Conservation (phyloP, 2,113 vertebrate species). For the Stigmatopora nigra region DNA sequence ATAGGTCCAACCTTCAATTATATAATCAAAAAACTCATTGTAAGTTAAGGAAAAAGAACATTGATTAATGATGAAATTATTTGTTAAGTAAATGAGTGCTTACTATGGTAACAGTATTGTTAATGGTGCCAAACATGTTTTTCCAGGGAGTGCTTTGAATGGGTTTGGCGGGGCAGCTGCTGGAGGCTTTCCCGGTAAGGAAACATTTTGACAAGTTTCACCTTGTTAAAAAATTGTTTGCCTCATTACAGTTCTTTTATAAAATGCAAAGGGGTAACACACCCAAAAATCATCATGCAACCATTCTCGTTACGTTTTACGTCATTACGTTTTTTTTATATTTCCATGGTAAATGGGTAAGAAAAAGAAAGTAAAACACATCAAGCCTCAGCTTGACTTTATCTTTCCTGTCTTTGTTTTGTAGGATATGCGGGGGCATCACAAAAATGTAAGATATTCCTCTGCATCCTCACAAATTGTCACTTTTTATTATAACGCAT, state of each 20-base stretch:
- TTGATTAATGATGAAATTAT: not conserved
- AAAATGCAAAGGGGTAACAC: no score
- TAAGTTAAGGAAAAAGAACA: not conserved
- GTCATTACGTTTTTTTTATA: no score
- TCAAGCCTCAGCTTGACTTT: slow-evolving; percentile 3
- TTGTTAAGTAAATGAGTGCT: no score
- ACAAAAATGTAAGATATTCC: slow-evolving; percentile 64
- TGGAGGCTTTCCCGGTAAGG: slow-evolving; percentile 49
- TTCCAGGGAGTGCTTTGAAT: slow-evolving; percentile 42
- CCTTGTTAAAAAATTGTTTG: not conserved
- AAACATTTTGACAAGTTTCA: not conserved
- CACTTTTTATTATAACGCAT: not conserved
- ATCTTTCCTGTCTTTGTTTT: slow-evolving; percentile 39
- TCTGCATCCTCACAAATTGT: slow-evolving; percentile 7
- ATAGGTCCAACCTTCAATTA: not conserved
- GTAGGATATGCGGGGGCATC: slow-evolving; percentile 50
- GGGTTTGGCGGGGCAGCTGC: slow-evolving; percentile 39
- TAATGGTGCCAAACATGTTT: not conserved
- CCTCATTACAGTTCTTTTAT: not conserved
- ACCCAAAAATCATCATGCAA: not conserved
- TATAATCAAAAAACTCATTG: not conserved
- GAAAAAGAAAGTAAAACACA: slow-evolving; percentile 8
- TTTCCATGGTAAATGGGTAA: not conserved
- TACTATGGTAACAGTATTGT: no score
- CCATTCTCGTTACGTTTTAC: no score